Evolutionary conservation across 2,113 vertebrate species (phyloP).

Genomic region (Syrrhaptes paradoxus): DNA sequence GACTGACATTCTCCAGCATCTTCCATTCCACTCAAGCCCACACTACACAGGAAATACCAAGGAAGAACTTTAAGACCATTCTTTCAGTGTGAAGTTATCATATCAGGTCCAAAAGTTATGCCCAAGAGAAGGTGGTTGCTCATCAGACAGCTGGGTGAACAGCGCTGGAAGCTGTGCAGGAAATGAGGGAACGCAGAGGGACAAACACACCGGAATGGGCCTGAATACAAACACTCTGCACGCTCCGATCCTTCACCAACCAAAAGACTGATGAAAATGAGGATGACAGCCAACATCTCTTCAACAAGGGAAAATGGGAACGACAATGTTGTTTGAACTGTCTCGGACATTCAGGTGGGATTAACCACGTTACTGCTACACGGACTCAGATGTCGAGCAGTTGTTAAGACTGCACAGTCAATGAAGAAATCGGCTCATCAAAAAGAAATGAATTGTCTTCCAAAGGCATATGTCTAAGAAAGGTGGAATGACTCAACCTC

Average conservation of each 20-base stretch:
- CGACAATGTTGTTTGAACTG: not conserved
- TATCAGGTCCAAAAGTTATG: not conserved
- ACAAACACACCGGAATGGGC: not conserved
- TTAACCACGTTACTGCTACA: not conserved
- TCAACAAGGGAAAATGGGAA: not conserved
- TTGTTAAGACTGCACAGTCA: not conserved
- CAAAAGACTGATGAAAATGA: not conserved
- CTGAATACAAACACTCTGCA: not conserved
- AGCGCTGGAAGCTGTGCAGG: not conserved
- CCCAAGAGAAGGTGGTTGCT: not conserved
- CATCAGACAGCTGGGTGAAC: not conserved
- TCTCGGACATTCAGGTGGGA: not conserved
- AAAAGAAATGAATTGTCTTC: not conserved
- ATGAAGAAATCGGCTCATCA: not conserved
- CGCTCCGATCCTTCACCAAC: not conserved
- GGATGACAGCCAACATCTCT: not conserved
- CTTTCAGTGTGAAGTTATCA: not conserved
- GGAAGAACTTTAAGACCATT: not conserved
- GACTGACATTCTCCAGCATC: not conserved
- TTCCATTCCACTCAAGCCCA: fast-evolving
- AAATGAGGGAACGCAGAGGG: not conserved
- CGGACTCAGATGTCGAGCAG: not conserved
- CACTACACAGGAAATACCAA: fast-evolving
- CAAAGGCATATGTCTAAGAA: not conserved
- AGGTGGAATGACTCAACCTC: not conserved